Evolutionary conservation across 2,888 invertebrate genomes (phyloP).

Genomic region (Emesis castigata): DNA sequence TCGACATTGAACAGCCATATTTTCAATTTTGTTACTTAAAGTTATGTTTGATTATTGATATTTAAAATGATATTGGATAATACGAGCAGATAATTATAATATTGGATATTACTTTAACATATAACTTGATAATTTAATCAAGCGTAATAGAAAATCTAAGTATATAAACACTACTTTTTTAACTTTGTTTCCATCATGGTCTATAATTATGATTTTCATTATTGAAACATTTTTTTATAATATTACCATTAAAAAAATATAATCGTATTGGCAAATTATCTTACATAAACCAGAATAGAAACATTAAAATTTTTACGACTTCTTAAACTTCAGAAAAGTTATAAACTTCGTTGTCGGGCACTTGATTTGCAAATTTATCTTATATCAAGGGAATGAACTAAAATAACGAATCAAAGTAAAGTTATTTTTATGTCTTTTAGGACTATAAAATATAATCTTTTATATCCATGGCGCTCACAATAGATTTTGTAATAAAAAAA

Average conservation of each 20-base stretch:
- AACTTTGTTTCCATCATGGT: too few relatives aligned
- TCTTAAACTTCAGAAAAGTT: background rate
- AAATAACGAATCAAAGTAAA: background rate
- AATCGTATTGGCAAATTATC: background rate
- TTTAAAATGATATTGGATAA: too few relatives aligned
- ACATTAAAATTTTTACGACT: background rate
- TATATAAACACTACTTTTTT: too few relatives aligned
- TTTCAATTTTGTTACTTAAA: background rate
- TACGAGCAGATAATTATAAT: too few relatives aligned
- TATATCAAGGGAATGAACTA: slow-evolving; percentile 1
- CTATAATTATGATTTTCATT: background rate
- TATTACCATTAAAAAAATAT: background rate
- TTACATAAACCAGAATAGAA: background rate
- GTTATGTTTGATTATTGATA: too few relatives aligned
- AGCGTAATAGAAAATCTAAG: too few relatives aligned
- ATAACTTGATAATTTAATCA: too few relatives aligned
- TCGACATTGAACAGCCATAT: background rate
- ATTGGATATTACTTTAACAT: too few relatives aligned
- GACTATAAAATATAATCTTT: background rate
- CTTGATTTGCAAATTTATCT: slow-evolving; percentile 10
- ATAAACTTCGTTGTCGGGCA: slow-evolving; percentile 1
- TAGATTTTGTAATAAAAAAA: background rate
- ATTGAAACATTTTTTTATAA: too few relatives aligned
- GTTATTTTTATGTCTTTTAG: background rate
- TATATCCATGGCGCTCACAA: background rate